A percentile compares a stretch with the other conserved stretches of the same genome.
phyloP scores from a whole-genome alignment of 30 jellyfish, hydroid and myxozoan genomes.

The Catostylus mosaicus region DNA sequence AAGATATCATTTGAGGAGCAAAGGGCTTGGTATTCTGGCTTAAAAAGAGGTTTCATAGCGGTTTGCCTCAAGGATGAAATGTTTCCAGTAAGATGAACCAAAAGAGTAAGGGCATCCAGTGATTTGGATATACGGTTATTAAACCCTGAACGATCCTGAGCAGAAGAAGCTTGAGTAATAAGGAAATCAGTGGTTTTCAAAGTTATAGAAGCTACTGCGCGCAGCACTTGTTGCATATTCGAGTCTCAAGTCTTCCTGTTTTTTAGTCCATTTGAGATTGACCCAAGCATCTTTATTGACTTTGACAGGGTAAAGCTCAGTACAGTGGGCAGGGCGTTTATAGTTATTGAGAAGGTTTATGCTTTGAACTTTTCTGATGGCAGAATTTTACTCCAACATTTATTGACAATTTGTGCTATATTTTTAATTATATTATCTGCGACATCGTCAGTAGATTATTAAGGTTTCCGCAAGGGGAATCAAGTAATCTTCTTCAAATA shows the following conservation, averaged over 20 bases:
- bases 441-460: background rate
- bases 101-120: background rate
- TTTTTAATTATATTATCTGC: too few species aligned
- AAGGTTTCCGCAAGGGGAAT: background rate
- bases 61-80: constrained; percentile 17
- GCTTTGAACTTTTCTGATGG: background rate
- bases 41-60: background rate
- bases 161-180: too few species aligned
- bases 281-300: constrained; percentile 46
- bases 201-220: too few species aligned
- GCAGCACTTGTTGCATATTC: too few species aligned
- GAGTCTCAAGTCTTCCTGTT: constrained; percentile 16
- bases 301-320: constrained; percentile 11
- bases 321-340: constrained; percentile 10
- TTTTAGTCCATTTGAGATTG: background rate
- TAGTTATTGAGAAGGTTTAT: background rate
- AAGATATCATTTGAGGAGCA: too few species aligned
- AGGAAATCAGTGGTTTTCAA: too few species aligned
- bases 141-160: background rate
- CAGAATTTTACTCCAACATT: constrained; percentile 5
- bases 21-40: constrained; percentile 30
- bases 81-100: constrained; percentile 5
- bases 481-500: too few species aligned
- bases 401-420: background rate
- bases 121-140: background rate